A percentile compares a stretch with the other conserved stretches of the same genome.
These are phyloP conservation scores for Sphenodon punctatus DNA, from an alignment of 2,797 vertebrate species.

Conservation along the genomic window DNA sequence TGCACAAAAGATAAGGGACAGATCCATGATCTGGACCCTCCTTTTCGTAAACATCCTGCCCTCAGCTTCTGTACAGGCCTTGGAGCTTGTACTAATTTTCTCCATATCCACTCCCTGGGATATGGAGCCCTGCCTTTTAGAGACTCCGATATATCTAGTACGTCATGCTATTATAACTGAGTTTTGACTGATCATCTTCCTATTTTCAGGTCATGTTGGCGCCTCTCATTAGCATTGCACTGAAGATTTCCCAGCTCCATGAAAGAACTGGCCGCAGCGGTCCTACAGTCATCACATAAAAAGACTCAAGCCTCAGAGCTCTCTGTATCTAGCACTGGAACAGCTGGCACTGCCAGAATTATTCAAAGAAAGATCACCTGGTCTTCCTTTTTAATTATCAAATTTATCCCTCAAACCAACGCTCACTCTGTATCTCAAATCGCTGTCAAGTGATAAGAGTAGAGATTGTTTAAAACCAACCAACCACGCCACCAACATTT, in stretches of 20 bases:
- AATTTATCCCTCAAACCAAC: neutral
- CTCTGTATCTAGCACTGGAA: neutral
- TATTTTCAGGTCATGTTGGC: conserved; percentile 91
- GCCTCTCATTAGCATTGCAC: conserved; percentile 92
- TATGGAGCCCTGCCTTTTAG: too few species aligned
- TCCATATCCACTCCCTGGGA: too few species aligned
- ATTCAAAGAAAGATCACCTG: neutral
- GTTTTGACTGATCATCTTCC: neutral
- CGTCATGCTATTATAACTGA: too few species aligned
- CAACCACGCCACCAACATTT: conserved; percentile 24
- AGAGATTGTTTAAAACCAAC: conserved; percentile 29
- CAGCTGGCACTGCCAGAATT: neutral
- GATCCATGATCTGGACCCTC: too few species aligned
- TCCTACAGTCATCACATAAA: conserved; percentile 96
- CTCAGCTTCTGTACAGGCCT: too few species aligned
- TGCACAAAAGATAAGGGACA: too few species aligned
- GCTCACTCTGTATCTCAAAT: conserved; percentile 25
- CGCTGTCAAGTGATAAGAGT: conserved; percentile 34
- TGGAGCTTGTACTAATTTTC: too few species aligned
- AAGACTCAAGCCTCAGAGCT: neutral
- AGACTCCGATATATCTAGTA: too few species aligned
- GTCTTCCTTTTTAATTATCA: neutral
- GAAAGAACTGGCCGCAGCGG: conserved; percentile 87
- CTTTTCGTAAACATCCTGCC: too few species aligned
- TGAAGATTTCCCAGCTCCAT: conserved; percentile 92